These are phyloP conservation scores for Escarpia spicata DNA, from an alignment of 2,888 invertebrate species.

Conservation along the genomic window DNA sequence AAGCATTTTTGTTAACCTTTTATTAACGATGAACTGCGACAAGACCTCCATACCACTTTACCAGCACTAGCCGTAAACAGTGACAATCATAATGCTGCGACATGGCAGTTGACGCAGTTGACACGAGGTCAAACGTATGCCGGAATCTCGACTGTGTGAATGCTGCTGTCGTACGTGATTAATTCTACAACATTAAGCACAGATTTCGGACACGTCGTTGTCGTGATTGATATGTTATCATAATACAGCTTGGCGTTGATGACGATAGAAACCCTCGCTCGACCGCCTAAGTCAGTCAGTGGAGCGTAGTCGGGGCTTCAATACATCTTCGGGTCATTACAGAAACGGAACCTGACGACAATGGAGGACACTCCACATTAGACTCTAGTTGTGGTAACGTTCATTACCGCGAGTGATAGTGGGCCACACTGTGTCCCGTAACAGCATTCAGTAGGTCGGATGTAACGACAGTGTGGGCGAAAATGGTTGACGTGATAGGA, in stretches of 20 bases:
- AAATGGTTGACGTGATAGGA: not conserved
- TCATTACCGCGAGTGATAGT: not conserved
- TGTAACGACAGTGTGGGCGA: not conserved
- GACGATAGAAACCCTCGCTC: not conserved
- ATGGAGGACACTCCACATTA: not conserved
- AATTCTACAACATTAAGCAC: not conserved
- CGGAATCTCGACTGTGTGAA: not conserved
- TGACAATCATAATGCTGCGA: not conserved
- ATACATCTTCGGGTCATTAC: not conserved
- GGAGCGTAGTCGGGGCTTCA: not conserved
- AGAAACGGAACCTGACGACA: not conserved
- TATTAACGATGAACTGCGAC: not conserved
- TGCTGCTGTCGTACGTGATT: not conserved
- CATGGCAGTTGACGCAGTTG: not conserved
- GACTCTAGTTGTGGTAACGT: not conserved
- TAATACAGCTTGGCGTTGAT: not conserved
- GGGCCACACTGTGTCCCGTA: not conserved
- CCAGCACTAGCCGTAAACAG: not conserved
- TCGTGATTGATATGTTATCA: not conserved
- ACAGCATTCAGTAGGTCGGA: not conserved
- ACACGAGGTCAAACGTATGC: not conserved
- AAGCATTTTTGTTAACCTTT: not conserved
- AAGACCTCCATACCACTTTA: not conserved
- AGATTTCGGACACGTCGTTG: not conserved
- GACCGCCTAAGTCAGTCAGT: not conserved